Evolutionary conservation across 2,113 vertebrate species (phyloP).

Genomic region (Indicator maculatus): DNA sequence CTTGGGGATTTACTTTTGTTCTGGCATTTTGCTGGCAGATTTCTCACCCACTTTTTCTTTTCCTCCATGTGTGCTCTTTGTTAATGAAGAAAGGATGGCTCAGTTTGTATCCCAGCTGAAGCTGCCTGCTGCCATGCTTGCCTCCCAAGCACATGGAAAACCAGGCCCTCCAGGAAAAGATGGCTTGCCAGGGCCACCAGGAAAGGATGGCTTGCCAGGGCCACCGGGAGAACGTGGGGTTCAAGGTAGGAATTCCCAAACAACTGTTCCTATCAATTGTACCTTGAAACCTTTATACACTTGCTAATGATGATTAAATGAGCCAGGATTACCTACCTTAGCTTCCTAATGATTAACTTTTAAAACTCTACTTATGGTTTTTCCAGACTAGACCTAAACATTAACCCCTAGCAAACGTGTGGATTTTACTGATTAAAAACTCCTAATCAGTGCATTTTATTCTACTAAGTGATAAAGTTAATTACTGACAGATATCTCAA

Average conservation of each 20-base stretch:
- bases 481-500: conserved; percentile 26
- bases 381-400: conserved; percentile 52
- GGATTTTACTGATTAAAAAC: conserved; percentile 62
- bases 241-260: conserved; percentile 83
- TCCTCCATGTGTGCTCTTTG: conserved; percentile 29
- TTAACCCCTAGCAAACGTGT: conserved; percentile 63
- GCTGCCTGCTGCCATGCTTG: conserved; percentile 89
- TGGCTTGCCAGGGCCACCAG: conserved; percentile 88
- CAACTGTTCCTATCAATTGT: neutral
- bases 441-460: conserved; percentile 65
- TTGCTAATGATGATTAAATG: conserved; percentile 47
- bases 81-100: conserved; percentile 80
- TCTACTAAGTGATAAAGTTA: conserved; percentile 53
- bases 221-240: conserved; percentile 88
- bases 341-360: conserved; percentile 71
- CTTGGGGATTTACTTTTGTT: neutral
- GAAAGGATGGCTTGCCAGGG: conserved; percentile 89
- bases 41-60: conserved; percentile 4
- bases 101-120: conserved; percentile 82
- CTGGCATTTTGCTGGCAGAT: neutral
- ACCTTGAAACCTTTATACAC: conserved; percentile 8
- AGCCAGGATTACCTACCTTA: conserved; percentile 12
- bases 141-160: conserved; percentile 85
- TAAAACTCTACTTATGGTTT: conserved; percentile 54
- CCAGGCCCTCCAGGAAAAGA: conserved; percentile 91